A percentile compares a stretch with the other conserved stretches of the same genome.
Evolutionary conservation across 37 sponge, comb jelly and placozoan species (phyloP).

Genomic region (Oopsacas minuta): DNA sequence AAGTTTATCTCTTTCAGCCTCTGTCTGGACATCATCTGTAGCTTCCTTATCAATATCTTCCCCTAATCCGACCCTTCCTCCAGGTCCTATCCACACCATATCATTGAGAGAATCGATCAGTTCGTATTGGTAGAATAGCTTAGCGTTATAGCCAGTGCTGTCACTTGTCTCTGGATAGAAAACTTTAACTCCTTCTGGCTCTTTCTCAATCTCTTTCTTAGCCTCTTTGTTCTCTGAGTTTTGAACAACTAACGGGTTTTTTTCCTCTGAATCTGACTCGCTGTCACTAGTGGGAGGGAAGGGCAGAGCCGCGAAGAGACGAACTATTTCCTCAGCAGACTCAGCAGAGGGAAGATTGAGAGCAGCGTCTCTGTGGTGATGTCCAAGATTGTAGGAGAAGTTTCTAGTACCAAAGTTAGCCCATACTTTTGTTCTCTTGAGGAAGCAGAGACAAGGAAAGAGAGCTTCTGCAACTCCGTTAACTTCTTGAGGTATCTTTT

Average conservation of each 20-base stretch:
- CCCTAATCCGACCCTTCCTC: constrained; percentile 38
- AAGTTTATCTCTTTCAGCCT: constrained; percentile 49
- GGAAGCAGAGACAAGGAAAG: constrained; percentile 68
- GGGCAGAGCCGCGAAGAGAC: constrained; percentile 46
- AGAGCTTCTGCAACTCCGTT: constrained; percentile 34
- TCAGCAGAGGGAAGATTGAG: constrained; percentile 33
- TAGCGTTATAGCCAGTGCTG: constrained; percentile 36
- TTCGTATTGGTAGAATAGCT: constrained; percentile 41
- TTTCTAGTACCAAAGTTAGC: constrained; percentile 79
- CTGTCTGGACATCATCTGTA: constrained; percentile 7
- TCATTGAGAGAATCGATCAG: constrained; percentile 33
- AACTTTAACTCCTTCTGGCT: background rate
- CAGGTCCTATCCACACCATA: constrained; percentile 66
- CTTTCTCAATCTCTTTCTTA: background rate
- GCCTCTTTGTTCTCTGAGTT: background rate
- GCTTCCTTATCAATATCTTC: constrained; percentile 50
- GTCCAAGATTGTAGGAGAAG: constrained; percentile 62
- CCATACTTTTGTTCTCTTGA: constrained; percentile 57
- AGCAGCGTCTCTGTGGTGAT: constrained; percentile 61
- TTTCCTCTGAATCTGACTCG: constrained; percentile 28
- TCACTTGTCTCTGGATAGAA: background rate
- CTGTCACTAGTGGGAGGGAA: constrained; percentile 33
- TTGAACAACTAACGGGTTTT: background rate
- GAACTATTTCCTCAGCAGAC: constrained; percentile 38
- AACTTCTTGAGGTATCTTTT: constrained; percentile 32